These are phyloP conservation scores for Turdus rufiventris DNA, from an alignment of 2,113 vertebrate genomes.

Conservation along the genomic window DNA sequence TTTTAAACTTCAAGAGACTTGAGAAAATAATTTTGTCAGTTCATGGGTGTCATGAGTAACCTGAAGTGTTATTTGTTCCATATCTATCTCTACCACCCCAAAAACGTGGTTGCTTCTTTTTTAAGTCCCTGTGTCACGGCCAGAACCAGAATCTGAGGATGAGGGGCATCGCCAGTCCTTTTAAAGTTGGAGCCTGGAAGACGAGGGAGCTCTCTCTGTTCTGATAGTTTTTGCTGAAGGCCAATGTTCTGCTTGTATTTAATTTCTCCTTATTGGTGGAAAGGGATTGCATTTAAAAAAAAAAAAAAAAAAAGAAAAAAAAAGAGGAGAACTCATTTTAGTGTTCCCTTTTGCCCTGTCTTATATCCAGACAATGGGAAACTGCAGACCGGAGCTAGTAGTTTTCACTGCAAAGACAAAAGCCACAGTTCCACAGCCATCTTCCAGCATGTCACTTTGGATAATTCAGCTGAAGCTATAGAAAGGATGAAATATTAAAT, in stretches of 20 bases:
- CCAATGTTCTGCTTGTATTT: neutral
- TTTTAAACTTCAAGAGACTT: neutral
- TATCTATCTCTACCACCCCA: neutral
- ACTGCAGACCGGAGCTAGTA: neutral
- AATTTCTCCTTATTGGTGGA: fast-evolving
- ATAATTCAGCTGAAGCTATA: neutral
- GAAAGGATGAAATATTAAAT: neutral
- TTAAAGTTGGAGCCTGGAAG: fast-evolving
- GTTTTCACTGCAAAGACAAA: neutral
- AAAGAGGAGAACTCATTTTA: neutral
- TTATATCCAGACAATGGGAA: neutral
- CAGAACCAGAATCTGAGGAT: neutral
- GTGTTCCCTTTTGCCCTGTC: neutral
- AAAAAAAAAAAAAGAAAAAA: neutral
- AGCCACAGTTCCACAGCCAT: neutral
- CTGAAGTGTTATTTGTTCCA: neutral
- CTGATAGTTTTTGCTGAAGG: neutral
- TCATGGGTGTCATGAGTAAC: fast-evolving
- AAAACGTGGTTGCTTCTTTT: fast-evolving
- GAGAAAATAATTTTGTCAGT: neutral
- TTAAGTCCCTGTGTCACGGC: fast-evolving
- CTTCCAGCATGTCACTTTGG: neutral
- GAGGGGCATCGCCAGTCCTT: fast-evolving
- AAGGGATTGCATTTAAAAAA: neutral
- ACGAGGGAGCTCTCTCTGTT: neutral